phyloP scores from a whole-genome alignment of 1,140 invertebrate species.

The Ceratina japonica region DNA sequence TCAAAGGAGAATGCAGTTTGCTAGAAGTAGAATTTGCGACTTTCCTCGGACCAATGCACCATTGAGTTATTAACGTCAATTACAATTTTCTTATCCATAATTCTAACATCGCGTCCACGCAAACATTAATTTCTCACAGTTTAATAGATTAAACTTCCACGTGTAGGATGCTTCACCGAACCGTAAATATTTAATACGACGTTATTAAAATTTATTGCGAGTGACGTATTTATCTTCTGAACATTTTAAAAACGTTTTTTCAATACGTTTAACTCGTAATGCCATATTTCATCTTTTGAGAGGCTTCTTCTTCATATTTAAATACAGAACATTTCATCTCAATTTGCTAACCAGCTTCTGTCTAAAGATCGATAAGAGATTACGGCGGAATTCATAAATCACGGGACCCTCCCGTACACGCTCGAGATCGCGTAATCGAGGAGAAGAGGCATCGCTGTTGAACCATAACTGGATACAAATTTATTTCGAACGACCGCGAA shows the following conservation, averaged over 20 bases:
- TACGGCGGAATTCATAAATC: constrained; percentile 23
- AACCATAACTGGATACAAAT: constrained; percentile 1
- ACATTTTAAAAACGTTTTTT: no score
- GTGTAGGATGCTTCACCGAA: no score
- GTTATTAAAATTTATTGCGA: no score
- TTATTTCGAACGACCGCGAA: neutral
- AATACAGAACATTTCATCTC: neutral
- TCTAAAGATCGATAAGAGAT: constrained; percentile 1
- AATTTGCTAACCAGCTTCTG: neutral
- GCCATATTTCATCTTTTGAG: no score
- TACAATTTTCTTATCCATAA: neutral
- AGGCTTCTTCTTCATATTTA: neutral
- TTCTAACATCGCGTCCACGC: neutral
- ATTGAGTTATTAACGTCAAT: neutral
- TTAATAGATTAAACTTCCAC: no score
- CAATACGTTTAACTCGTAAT: no score
- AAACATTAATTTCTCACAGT: no score
- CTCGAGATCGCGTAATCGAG: constrained; percentile 5
- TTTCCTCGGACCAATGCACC: neutral
- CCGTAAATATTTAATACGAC: no score
- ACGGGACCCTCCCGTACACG: neutral
- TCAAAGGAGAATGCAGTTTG: no score
- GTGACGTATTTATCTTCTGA: no score
- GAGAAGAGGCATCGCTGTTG: neutral
- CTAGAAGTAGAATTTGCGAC: neutral